Evolutionary conservation across 2,797 vertebrate genomes (phyloP).

Genomic region (Falco berigora): DNA sequence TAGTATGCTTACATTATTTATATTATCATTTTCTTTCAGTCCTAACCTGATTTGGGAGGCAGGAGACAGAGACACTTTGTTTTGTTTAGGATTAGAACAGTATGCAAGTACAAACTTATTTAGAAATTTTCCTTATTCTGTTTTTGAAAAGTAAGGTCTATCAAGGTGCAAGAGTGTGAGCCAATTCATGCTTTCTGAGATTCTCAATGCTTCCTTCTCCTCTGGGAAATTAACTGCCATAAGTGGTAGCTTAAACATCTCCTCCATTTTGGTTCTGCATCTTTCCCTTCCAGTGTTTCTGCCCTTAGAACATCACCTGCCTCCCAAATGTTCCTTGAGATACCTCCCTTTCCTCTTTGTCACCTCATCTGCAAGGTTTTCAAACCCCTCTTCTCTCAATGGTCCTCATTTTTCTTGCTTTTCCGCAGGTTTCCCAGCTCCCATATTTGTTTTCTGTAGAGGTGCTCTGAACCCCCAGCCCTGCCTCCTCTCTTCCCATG

Average conservation of each 20-base stretch:
- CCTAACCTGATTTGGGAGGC: not conserved
- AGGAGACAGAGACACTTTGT: not conserved
- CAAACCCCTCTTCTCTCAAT: not conserved
- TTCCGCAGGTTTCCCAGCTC: not conserved
- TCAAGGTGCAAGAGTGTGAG: fast-evolving
- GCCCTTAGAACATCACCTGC: not conserved
- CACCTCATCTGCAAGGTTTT: not conserved
- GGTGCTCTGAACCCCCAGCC: too few species aligned
- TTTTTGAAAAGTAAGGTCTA: not conserved
- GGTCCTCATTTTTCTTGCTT: not conserved
- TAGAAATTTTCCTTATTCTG: not conserved
- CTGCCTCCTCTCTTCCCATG: not conserved
- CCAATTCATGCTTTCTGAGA: not conserved
- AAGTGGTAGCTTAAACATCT: not conserved
- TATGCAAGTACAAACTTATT: not conserved
- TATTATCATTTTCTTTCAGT: not conserved
- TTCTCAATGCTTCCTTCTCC: not conserved
- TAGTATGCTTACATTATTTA: not conserved
- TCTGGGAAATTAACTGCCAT: not conserved
- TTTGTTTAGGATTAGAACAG: not conserved
- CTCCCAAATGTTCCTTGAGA: not conserved
- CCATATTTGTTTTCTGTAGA: not conserved
- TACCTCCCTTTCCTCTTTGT: not conserved
- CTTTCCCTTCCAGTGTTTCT: not conserved
- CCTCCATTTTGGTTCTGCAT: not conserved